Conservation (phyloP, 2,113 vertebrate genomes). For the Balaeniceps rex region DNA sequence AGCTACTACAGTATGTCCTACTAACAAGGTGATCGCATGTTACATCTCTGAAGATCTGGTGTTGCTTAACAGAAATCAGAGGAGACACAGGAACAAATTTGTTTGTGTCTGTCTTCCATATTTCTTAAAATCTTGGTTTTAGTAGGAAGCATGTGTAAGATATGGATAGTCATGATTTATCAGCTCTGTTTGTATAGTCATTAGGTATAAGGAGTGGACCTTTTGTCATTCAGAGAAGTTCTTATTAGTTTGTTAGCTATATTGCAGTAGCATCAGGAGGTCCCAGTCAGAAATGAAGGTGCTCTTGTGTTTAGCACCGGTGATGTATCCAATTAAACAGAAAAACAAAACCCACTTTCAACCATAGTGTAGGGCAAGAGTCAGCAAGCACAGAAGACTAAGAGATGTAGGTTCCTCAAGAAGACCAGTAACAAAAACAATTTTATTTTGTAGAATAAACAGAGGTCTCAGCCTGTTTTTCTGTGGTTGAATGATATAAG, state of each 20-base stretch:
- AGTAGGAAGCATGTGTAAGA: neutral
- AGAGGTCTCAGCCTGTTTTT: neutral
- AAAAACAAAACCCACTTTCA: neutral
- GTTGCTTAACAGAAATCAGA: neutral
- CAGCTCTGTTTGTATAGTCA: neutral
- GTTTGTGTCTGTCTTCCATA: neutral
- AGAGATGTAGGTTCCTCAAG: neutral
- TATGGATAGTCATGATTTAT: neutral
- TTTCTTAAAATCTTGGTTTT: neutral
- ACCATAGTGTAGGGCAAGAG: neutral
- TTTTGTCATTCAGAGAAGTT: neutral
- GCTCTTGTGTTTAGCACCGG: neutral
- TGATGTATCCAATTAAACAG: neutral
- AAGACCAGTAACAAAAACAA: neutral
- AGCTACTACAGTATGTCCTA: neutral
- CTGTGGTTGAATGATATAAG: neutral
- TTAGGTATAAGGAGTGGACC: neutral
- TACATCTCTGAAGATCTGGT: neutral
- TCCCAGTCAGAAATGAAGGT: neutral
- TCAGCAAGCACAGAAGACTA: neutral
- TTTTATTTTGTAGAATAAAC: neutral
- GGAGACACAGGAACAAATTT: neutral
- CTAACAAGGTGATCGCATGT: rapidly evolving
- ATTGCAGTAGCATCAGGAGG: neutral
- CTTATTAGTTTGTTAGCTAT: neutral